Percentiles rank a stretch among this genome's conserved stretches.
phyloP scores from a whole-genome alignment of 2,113 vertebrate species.

The Brevimyrus niger region DNA sequence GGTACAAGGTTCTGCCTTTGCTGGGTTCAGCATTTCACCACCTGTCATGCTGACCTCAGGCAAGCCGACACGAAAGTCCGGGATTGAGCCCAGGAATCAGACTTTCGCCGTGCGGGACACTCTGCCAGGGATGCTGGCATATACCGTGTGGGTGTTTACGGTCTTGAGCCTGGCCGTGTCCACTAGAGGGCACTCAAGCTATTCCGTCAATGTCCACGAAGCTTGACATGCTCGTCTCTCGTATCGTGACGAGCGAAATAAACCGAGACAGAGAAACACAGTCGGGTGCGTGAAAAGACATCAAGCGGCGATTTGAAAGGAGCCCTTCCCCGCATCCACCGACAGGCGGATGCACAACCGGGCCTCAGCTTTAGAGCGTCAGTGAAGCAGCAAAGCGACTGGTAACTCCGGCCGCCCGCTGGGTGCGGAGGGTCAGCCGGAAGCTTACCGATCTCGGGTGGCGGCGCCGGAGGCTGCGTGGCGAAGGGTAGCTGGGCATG shows the following conservation, averaged over 20 bases:
- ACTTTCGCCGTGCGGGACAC: not conserved
- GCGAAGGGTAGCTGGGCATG: conserved; percentile 67
- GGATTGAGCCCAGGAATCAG: not conserved
- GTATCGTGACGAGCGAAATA: not conserved
- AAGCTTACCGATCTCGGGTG: conserved; percentile 67
- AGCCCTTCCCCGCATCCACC: conserved; percentile 16
- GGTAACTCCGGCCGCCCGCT: not conserved
- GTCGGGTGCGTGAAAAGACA: not conserved
- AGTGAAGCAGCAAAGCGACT: not conserved
- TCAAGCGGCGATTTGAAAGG: not conserved
- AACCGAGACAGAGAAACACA: not conserved
- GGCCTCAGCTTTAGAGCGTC: conserved; percentile 22
- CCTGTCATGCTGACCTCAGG: not conserved
- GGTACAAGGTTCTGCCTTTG: not conserved
- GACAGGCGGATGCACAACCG: too few species aligned
- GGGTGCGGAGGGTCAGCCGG: not conserved
- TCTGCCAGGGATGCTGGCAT: not conserved
- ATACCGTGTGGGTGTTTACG: not conserved
- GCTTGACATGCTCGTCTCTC: not conserved
- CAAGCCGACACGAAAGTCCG: not conserved
- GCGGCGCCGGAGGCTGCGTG: conserved; percentile 49
- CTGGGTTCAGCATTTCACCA: not conserved
- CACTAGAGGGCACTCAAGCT: not conserved
- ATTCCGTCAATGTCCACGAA: not conserved
- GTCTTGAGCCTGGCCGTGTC: not conserved